phyloP scores from a whole-genome alignment of 2,888 invertebrate genomes.

The Cheilosia grossa region DNA sequence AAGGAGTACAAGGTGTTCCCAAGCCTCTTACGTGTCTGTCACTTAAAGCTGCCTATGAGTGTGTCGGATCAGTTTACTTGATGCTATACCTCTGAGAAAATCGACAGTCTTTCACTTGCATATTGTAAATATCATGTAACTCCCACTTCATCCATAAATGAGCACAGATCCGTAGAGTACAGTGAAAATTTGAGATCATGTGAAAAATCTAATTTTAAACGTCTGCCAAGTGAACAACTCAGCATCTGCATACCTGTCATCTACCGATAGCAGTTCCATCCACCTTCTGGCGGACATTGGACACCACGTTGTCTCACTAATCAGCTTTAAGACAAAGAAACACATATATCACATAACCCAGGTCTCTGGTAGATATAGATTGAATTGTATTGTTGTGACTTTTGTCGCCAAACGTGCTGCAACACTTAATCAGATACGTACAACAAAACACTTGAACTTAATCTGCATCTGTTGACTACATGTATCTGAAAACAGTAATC shows the following conservation, averaged over 20 bases:
- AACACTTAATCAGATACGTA: constrained; percentile 42
- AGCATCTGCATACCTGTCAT: constrained; percentile 17
- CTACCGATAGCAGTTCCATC: background rate
- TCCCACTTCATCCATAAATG: too few species aligned
- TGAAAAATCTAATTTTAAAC: background rate
- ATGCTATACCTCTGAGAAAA: too few species aligned
- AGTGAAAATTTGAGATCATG: background rate
- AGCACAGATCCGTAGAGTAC: background rate
- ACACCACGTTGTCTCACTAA: constrained; percentile 30
- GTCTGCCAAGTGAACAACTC: background rate
- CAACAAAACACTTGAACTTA: constrained; percentile 63
- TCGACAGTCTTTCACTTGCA: too few species aligned
- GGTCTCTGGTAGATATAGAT: constrained; percentile 2
- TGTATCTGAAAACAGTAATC: constrained; percentile 18
- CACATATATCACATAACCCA: constrained; percentile 15
- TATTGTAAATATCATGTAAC: too few species aligned
- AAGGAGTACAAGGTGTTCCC: too few species aligned
- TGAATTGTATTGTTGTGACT: constrained; percentile 47
- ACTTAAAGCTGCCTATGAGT: too few species aligned
- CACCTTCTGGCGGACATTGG: background rate
- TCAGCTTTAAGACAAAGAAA: constrained; percentile 24
- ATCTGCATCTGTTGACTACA: constrained; percentile 64
- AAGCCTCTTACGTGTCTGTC: too few species aligned
- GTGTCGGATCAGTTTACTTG: too few species aligned
- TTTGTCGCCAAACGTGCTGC: constrained; percentile 15